Conservation (phyloP, 2,113 vertebrate species). For the Leptobrachium ailaonicum region DNA sequence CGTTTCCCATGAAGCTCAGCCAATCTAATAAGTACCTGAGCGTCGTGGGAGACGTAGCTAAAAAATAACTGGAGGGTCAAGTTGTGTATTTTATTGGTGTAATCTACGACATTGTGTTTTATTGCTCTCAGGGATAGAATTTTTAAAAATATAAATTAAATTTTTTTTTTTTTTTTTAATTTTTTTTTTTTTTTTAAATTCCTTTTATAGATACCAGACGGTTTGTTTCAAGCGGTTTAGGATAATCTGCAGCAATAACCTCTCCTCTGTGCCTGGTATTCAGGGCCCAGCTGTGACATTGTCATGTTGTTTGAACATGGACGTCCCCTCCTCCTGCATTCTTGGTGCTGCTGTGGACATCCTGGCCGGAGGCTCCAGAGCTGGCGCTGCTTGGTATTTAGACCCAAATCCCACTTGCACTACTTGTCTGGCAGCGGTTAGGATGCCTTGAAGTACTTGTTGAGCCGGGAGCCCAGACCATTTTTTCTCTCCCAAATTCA, state of each 20-base stretch:
- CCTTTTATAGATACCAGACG: not conserved
- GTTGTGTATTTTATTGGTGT: too few relatives aligned
- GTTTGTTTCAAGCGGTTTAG: not conserved
- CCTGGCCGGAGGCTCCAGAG: not conserved
- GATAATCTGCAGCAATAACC: not conserved
- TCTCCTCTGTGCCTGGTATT: slow-evolving; percentile 2
- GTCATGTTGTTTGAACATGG: not conserved
- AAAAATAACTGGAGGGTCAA: too few relatives aligned
- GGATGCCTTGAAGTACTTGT: slow-evolving; percentile 3
- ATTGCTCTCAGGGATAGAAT: too few relatives aligned
- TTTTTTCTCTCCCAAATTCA: not conserved
- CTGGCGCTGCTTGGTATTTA: not conserved
- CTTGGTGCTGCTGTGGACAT: slow-evolving; percentile 2
- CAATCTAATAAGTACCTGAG: too few relatives aligned
- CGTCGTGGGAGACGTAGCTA: too few relatives aligned
- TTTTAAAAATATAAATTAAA: too few relatives aligned
- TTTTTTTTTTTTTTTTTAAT: too few relatives aligned
- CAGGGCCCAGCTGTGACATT: slow-evolving; percentile 20
- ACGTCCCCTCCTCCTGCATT: slow-evolving; percentile 6
- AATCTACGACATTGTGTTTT: too few relatives aligned
- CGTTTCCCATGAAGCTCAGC: too few relatives aligned
- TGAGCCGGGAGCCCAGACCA: not conserved
- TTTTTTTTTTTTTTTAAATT: not conserved
- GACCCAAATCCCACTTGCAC: not conserved
- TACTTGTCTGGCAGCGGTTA: not conserved